These are phyloP conservation scores for Lepetodrilus schrolli DNA, from an alignment of 2,888 invertebrate species.

Conservation along the genomic window DNA sequence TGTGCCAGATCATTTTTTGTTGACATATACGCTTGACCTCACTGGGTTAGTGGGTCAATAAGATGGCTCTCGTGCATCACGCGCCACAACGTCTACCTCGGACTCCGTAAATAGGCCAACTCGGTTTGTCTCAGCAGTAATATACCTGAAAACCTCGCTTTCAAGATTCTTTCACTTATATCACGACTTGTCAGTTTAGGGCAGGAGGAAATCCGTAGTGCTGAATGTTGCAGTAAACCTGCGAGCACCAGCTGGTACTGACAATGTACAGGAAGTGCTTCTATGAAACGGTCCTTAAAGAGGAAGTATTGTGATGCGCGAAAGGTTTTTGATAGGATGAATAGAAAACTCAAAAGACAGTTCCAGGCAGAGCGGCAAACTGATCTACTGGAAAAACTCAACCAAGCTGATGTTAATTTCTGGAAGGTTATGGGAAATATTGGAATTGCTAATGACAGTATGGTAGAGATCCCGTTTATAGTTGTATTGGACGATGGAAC, in stretches of 20 bases:
- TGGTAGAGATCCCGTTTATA: not conserved
- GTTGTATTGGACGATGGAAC: not conserved
- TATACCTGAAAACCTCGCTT: too few species aligned
- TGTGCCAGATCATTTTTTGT: not conserved
- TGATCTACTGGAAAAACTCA: not conserved
- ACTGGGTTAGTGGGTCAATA: not conserved
- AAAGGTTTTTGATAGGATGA: slow-evolving; percentile 1
- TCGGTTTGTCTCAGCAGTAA: too few species aligned
- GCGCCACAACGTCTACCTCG: too few species aligned
- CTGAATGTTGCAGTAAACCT: too few species aligned
- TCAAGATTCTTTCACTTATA: too few species aligned
- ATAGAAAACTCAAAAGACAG: not conserved
- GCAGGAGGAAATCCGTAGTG: too few species aligned
- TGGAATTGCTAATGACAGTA: not conserved
- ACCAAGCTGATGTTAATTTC: not conserved
- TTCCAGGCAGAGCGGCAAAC: not conserved
- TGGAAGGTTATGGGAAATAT: not conserved
- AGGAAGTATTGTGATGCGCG: not conserved
- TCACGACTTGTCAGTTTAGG: too few species aligned
- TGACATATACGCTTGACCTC: not conserved
- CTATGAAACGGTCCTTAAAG: not conserved
- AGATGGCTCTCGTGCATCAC: too few species aligned
- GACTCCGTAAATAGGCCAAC: too few species aligned
- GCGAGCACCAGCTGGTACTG: too few species aligned
- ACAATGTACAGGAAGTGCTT: not conserved